phyloP scores from a whole-genome alignment of 2,113 vertebrate species.

The Macheiramphus alcinus region DNA sequence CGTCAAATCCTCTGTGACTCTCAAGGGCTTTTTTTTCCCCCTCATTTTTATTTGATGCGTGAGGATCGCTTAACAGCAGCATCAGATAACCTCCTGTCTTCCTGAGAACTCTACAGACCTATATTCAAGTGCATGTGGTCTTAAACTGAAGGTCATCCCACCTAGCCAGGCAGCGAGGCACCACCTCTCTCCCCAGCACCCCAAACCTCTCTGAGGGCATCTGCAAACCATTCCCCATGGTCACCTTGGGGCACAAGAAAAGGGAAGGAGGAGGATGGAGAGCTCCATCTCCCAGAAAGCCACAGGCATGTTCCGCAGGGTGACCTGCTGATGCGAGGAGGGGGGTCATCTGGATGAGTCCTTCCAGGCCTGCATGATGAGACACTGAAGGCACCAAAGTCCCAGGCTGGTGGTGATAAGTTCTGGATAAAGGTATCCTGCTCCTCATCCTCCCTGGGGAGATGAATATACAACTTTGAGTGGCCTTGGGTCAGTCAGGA shows the following conservation, averaged over 20 bases:
- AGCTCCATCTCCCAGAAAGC: background rate
- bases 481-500: background rate
- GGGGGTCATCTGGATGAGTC: background rate
- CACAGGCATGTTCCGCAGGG: background rate
- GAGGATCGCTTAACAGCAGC: background rate
- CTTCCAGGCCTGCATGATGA: background rate
- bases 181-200: background rate
- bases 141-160: background rate
- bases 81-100: background rate
- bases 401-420: background rate
- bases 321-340: background rate
- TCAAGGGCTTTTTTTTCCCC: background rate
- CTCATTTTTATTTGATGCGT: rapidly evolving
- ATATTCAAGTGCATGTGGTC: background rate
- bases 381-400: background rate
- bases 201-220: background rate
- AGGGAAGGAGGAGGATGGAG: background rate
- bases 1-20: background rate
- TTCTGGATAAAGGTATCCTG: background rate
- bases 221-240: rapidly evolving
- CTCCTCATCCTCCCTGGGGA: background rate
- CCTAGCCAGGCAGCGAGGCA: background rate
- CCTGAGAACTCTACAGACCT: background rate
- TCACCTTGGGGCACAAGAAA: background rate
- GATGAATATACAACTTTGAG: background rate